phyloP scores from a whole-genome alignment of 2,888 invertebrate species.

The Flabesymbios commensalis region DNA sequence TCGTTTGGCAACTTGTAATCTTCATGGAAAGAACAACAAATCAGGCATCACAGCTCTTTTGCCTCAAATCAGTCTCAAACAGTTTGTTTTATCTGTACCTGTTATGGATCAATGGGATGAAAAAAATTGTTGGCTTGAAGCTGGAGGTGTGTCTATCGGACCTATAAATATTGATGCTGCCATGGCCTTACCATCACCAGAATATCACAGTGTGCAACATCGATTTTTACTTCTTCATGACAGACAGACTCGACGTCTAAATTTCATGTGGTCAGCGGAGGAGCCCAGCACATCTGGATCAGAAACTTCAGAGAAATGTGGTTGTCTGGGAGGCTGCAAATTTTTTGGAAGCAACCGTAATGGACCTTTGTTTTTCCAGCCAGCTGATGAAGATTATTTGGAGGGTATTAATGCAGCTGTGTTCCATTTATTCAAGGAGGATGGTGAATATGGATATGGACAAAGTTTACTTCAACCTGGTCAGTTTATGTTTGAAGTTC shows the following conservation, averaged over 20 bases:
- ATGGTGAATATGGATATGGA: constrained; percentile 82
- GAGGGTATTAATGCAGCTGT: constrained; percentile 41
- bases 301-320: constrained; percentile 72
- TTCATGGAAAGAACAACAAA: constrained; percentile 90
- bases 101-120: constrained; percentile 38
- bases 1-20: constrained; percentile 86
- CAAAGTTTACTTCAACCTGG: constrained; percentile 82
- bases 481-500: constrained; percentile 7
- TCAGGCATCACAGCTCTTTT: constrained; percentile 86
- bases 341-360: constrained; percentile 94
- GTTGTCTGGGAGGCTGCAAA: constrained; percentile 91
- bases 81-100: constrained; percentile 69
- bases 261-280: constrained; percentile 86
- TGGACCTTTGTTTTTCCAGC: constrained; percentile 85
- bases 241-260: constrained; percentile 80
- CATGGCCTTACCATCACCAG: constrained; percentile 67
- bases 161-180: constrained; percentile 86
- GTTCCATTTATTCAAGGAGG: constrained; percentile 46
- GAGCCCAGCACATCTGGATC: constrained; percentile 6
- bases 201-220: constrained; percentile 56
- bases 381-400: constrained; percentile 54
- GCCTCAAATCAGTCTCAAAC: constrained; percentile 73
- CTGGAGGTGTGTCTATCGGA: constrained; percentile 86
- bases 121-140: constrained; percentile 78
- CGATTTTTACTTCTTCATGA: constrained; percentile 69